Evolutionary conservation across 1,140 invertebrate species (phyloP).

Genomic region (Drosophila littoralis): DNA sequence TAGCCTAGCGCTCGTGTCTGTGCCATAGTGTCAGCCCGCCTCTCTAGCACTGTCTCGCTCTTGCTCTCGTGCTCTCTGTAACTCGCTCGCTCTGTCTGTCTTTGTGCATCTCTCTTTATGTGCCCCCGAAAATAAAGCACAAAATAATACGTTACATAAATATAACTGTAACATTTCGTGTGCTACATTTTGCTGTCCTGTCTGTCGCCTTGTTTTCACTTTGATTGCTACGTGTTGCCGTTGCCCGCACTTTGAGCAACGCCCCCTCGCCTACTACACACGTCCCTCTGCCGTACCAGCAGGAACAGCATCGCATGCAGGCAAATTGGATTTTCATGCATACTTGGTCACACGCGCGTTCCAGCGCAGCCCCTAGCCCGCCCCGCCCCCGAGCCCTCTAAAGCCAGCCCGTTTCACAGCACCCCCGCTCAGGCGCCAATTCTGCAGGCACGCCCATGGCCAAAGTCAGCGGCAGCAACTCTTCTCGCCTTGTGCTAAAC

Average conservation of each 20-base stretch:
- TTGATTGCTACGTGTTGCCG: constrained; percentile 80
- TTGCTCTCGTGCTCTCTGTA: too few species aligned
- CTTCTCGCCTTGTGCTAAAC: constrained; percentile 71
- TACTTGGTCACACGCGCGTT: constrained; percentile 76
- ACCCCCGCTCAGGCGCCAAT: background rate
- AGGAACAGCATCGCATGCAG: constrained; percentile 49
- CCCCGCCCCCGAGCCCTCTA: background rate
- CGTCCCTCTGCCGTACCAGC: background rate
- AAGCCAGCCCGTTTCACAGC: background rate
- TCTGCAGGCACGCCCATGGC: constrained; percentile 11
- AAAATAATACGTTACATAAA: constrained; percentile 68
- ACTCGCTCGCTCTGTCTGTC: background rate
- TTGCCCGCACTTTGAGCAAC: constrained; percentile 38
- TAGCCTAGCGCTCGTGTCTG: constrained; percentile 21
- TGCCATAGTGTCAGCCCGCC: background rate
- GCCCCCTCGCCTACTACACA: background rate
- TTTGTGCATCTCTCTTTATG: constrained; percentile 16
- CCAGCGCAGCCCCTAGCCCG: constrained; percentile 8
- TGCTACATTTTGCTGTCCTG: constrained; percentile 42
- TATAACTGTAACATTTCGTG: constrained; percentile 58
- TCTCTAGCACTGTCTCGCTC: background rate
- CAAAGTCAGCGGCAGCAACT: constrained; percentile 45
- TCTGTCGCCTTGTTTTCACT: constrained; percentile 67
- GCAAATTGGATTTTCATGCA: constrained; percentile 81
- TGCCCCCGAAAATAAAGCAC: constrained; percentile 37